Evolutionary conservation across 37 sponge, comb jelly and placozoan genomes (phyloP), one percentile per base, ranked within the genome.

Genomic region (Bolinopsis microptera): DNA sequence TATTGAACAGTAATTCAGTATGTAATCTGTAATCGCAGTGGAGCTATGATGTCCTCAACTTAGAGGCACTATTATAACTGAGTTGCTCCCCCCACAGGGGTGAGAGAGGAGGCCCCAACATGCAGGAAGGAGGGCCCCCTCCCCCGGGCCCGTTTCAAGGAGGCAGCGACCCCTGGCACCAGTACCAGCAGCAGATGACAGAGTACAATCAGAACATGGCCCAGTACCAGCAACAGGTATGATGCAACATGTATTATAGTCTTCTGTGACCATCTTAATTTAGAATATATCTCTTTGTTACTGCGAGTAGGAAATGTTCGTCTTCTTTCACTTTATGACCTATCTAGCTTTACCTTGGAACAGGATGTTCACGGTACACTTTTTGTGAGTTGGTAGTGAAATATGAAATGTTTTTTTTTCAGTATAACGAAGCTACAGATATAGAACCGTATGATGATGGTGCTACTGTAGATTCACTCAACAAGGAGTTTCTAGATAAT

Each of bases 111-210:
- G 9, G 13, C 9, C 5, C 5, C 61, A 48, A 48, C 61, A 48
- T 48, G 61, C 61, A 48, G 5, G 9, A 48, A 48, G 61, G 61
- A 18, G 61, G 61, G 13, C 61, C 61, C 61, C 61, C 61, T 48
- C 61, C 5, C 5, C 61, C 5, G 61, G 61, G 61, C 13, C 9
- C 61, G 9, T 13, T 13, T 13, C 13, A 18, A 5, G 9, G 13
- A 13, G 61, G 61, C 9, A 13, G 38, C 38, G 83, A 82, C 38
- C 38, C 83, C 32, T 82, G 83, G 83, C 35, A 82, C 24, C 83
- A 82, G 83, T 82, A 82, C 83, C 83, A 82, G 36, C 83, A 82
- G 38, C 83, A 82, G 38, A 82, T 82, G 83, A 13, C 36, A 18
- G 8, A 23, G 24, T 82, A 82, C 83, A 82, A 82, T 23, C 83